Evolutionary conservation across 2,888 invertebrate species (phyloP).

Genomic region (Philonicus albiceps): DNA sequence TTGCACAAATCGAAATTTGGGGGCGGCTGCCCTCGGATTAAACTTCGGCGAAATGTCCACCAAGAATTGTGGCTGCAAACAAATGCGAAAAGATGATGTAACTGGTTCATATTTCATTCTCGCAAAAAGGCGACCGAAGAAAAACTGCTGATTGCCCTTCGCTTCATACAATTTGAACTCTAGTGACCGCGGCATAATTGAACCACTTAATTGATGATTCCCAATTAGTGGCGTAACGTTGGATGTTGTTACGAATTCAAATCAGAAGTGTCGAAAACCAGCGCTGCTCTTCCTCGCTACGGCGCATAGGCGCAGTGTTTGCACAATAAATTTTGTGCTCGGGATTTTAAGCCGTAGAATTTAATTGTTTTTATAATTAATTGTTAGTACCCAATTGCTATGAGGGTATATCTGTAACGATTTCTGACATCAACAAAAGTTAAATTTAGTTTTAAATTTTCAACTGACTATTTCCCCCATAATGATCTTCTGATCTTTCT

Average conservation of each 20-base stretch:
- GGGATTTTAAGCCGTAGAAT: not conserved
- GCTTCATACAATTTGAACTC: slow-evolving; percentile 21
- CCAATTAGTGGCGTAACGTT: slow-evolving; percentile 6
- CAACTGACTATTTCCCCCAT: not conserved
- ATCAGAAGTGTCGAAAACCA: not conserved
- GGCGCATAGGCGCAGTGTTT: not conserved
- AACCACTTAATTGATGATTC: slow-evolving; percentile 28
- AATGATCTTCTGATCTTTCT: too few relatives aligned
- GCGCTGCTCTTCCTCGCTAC: not conserved
- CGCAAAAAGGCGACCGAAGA: not conserved
- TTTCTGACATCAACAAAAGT: not conserved
- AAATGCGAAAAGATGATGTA: not conserved
- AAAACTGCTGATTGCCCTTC: not conserved
- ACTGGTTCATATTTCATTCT: not conserved
- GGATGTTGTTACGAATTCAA: not conserved
- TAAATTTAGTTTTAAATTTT: not conserved
- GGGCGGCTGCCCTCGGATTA: not conserved
- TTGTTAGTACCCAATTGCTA: not conserved
- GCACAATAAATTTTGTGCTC: not conserved
- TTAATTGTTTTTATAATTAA: not conserved
- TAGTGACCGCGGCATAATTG: slow-evolving; percentile 30
- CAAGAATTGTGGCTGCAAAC: not conserved
- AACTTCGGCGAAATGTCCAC: not conserved
- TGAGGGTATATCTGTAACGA: not conserved
- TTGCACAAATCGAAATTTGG: not conserved